A percentile compares a stretch with the other conserved stretches of the same genome.
These are phyloP conservation scores for Nymphalis polychloros DNA, from an alignment of 2,888 invertebrate species.

Conservation along the genomic window DNA sequence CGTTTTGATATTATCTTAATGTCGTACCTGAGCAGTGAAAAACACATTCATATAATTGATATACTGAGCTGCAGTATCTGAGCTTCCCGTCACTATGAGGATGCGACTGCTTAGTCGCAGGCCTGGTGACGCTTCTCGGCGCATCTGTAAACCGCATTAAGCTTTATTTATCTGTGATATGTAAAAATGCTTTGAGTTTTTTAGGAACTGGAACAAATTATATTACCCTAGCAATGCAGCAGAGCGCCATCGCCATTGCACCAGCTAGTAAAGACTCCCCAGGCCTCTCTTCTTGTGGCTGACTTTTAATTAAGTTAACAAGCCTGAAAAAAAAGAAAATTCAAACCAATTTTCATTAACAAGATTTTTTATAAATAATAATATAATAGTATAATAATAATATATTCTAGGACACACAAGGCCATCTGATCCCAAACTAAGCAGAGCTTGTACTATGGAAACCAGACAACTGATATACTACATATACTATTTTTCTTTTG, in stretches of 20 bases:
- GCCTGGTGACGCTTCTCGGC: constrained; percentile 84
- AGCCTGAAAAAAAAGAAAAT: constrained; percentile 54
- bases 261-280: constrained; percentile 92
- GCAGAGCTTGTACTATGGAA: too few relatives aligned
- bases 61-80: constrained; percentile 96
- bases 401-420: too few relatives aligned
- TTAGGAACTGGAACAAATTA: too few relatives aligned
- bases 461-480: too few relatives aligned
- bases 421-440: too few relatives aligned
- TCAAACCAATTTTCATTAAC: too few relatives aligned
- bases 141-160: constrained; percentile 50
- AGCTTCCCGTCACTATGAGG: constrained; percentile 93
- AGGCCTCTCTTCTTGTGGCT: constrained; percentile 77
- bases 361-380: too few relatives aligned
- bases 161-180: not conserved
- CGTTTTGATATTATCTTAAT: too few relatives aligned
- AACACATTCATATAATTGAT: constrained; percentile 99
- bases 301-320: constrained; percentile 74
- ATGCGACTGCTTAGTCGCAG: constrained; percentile 88
- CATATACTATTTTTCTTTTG: too few relatives aligned
- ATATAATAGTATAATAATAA: too few relatives aligned
- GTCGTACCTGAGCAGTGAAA: constrained; percentile 93
- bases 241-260: constrained; percentile 93
- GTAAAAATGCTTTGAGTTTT: too few relatives aligned
- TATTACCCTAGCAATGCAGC: constrained; percentile 89